Conservation (phyloP, 2,888 invertebrate species). For the Tipula helvola region DNA sequence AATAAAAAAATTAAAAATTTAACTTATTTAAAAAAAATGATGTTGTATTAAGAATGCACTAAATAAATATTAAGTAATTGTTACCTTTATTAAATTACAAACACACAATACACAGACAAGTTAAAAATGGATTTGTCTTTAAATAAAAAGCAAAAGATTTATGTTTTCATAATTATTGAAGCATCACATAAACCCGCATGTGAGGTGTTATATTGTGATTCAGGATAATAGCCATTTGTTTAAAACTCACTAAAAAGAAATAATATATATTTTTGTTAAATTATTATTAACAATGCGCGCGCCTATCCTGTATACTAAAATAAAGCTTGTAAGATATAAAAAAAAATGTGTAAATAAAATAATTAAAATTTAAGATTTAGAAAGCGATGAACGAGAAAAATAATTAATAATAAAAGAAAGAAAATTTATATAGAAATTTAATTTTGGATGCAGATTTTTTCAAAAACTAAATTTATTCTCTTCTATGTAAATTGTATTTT, state of each 20-base stretch:
- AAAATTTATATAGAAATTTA: constrained; percentile 6
- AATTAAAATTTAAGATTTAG: background rate
- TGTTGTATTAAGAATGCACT: background rate
- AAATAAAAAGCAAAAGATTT: background rate
- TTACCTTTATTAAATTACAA: background rate
- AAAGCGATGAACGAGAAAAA: background rate
- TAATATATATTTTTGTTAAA: background rate
- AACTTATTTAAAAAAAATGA: background rate
- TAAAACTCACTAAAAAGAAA: background rate
- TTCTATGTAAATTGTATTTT: background rate
- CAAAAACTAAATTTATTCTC: background rate
- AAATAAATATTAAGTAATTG: background rate
- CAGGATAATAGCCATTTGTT: background rate
- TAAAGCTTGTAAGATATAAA: background rate
- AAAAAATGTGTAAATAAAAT: background rate
- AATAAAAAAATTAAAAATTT: constrained; percentile 7
- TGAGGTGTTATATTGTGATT: background rate
- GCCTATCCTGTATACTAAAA: background rate
- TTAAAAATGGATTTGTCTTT: background rate
- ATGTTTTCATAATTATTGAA: background rate
- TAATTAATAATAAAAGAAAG: background rate
- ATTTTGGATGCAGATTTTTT: constrained; percentile 6
- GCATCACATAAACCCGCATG: background rate
- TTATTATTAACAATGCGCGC: background rate
- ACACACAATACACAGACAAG: background rate